Percentiles rank a stretch among this genome's conserved stretches.
Evolutionary conservation across 53 echinoderm and acorn worm species (phyloP).

Genomic region (Pentamera pediparva): DNA sequence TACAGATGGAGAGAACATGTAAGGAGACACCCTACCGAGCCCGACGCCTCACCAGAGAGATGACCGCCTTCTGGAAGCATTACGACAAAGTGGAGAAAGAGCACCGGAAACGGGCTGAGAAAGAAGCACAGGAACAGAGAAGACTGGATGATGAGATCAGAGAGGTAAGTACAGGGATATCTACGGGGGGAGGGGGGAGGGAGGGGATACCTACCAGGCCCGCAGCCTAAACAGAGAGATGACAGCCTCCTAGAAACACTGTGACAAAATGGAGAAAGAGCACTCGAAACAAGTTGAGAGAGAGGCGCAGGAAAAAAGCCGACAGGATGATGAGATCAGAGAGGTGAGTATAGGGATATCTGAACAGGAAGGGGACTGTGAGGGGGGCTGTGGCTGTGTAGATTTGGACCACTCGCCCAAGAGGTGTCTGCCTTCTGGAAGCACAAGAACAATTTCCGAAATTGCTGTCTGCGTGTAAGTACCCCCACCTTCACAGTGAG

Average conservation of each 20-base stretch:
- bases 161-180: conserved; percentile 72
- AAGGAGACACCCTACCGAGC: conserved; percentile 94
- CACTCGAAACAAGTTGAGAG: conserved; percentile 91
- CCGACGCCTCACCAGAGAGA: conserved; percentile 87
- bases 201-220: conserved; percentile 77
- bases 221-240: conserved; percentile 91
- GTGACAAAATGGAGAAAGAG: conserved; percentile 95
- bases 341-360: conserved; percentile 70
- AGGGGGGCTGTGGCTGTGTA: too few species aligned
- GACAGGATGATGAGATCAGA: conserved; percentile 94
- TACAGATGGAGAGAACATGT: conserved; percentile 87
- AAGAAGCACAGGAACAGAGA: conserved; percentile 96
- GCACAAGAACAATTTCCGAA: conserved; percentile 93
- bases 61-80: conserved; percentile 97
- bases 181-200: too few species aligned
- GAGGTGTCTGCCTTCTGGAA: conserved; percentile 99
- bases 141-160: conserved; percentile 92
- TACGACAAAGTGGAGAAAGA: conserved; percentile 98
- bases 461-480: too few species aligned
- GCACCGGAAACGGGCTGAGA: conserved; percentile 92
- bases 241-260: conserved; percentile 96
- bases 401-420: conserved; percentile 78
- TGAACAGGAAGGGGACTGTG: too few species aligned
- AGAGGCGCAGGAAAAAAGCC: conserved; percentile 91
- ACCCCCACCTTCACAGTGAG: too few species aligned